phyloP scores from a whole-genome alignment of 2,888 invertebrate species.

The Xestia rhomboidea region DNA sequence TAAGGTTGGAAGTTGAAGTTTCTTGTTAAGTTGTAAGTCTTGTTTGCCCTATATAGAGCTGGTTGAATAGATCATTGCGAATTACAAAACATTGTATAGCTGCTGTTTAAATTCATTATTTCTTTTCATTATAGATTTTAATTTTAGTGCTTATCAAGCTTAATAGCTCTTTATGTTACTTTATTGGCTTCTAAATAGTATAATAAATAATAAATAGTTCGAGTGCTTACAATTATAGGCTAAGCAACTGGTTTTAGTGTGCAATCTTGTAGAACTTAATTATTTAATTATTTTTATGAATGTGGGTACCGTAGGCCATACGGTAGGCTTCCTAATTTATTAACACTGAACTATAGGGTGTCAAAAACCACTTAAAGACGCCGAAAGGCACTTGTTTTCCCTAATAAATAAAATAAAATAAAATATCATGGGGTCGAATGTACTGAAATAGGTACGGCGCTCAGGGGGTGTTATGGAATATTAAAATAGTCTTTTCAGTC shows the following conservation, averaged over 20 bases:
- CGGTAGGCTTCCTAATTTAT: background rate
- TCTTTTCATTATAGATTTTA: conserved; percentile 51
- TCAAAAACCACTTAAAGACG: no score
- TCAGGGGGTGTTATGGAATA: background rate
- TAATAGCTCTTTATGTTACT: conserved; percentile 33
- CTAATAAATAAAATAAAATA: no score
- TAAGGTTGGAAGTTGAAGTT: conserved; percentile 9
- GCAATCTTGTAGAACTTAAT: conserved; percentile 6
- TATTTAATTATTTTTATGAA: background rate
- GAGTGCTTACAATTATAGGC: conserved; percentile 10
- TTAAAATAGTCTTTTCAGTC: background rate
- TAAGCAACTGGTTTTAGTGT: background rate
- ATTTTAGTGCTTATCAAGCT: conserved; percentile 39
- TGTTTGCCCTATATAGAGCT: conserved; percentile 59
- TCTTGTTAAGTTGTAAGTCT: background rate
- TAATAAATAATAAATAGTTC: no score
- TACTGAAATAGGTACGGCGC: background rate
- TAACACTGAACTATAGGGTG: background rate
- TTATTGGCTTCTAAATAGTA: conserved; percentile 35
- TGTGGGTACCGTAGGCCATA: background rate
- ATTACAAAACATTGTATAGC: conserved; percentile 67
- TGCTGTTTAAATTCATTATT: conserved; percentile 58
- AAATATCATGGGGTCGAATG: background rate
- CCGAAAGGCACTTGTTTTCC: no score
- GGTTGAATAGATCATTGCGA: conserved; percentile 58